Conservation (phyloP, 2,888 invertebrate species). For the Limnephilus auricula region DNA sequence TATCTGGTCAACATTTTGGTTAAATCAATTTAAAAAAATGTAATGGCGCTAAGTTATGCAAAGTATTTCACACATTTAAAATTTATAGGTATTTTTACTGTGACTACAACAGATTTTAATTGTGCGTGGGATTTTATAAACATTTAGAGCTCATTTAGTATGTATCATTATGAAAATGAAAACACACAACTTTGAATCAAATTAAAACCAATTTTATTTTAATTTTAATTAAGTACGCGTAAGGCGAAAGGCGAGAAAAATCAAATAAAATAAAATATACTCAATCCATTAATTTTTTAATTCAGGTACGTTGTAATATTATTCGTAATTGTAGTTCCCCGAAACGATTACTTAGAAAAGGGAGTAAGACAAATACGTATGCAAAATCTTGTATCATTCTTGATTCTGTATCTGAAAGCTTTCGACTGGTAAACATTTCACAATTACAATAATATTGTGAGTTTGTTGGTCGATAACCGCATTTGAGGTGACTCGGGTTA, state of each 20-base stretch:
- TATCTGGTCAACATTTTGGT: slow-evolving; percentile 8
- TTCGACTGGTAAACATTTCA: no score
- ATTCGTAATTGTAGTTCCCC: no score
- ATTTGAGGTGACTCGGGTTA: not conserved
- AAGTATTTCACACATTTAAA: slow-evolving; percentile 20
- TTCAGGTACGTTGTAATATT: no score
- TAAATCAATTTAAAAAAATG: slow-evolving; percentile 40
- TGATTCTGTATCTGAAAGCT: no score
- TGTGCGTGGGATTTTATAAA: not conserved
- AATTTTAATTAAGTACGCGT: not conserved
- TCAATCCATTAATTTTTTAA: not conserved
- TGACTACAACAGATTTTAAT: not conserved
- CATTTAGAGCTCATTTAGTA: not conserved
- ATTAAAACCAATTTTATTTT: not conserved
- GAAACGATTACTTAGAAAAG: no score
- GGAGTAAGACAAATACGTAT: no score
- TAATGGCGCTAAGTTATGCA: slow-evolving; percentile 14
- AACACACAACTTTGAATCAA: not conserved
- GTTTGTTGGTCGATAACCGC: not conserved
- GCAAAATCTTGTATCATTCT: no score
- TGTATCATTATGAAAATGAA: not conserved
- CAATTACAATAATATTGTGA: not conserved
- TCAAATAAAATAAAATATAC: not conserved
- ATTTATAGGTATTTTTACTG: slow-evolving; percentile 16
- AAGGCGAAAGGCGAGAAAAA: not conserved